A percentile compares a stretch with the other conserved stretches of the same genome.
phyloP scores from a whole-genome alignment of 2,113 vertebrate species.

The Chauna torquata region DNA sequence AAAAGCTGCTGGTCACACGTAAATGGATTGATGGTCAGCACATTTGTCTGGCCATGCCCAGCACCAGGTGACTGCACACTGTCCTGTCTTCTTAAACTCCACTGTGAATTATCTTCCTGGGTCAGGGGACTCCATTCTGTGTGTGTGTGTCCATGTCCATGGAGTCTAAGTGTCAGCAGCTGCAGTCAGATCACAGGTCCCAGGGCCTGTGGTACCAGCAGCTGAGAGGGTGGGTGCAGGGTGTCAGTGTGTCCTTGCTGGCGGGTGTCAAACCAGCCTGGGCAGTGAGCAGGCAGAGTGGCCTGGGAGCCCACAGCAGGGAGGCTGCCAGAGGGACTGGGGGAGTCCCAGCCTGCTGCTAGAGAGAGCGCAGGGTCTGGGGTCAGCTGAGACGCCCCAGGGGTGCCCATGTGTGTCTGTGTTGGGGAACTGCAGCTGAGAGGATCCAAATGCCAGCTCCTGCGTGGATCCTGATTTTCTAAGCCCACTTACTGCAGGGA shows the following conservation, averaged over 20 bases:
- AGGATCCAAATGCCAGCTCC: neutral
- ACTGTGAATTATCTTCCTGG: neutral
- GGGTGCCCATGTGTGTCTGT: neutral
- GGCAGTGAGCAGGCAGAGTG: neutral
- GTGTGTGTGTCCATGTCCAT: neutral
- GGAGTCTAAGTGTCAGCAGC: neutral
- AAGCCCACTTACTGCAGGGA: neutral
- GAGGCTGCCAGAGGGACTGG: neutral
- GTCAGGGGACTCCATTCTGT: neutral
- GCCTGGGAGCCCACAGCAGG: neutral
- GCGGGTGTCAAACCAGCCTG: neutral
- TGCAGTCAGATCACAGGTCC: neutral
- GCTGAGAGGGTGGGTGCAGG: neutral
- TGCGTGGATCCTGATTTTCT: neutral
- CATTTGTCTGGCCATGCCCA: neutral
- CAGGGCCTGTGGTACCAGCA: neutral
- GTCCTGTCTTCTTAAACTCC: neutral
- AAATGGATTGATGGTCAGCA: neutral
- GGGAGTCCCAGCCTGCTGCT: too few relatives aligned
- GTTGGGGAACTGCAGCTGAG: neutral
- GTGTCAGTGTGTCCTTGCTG: neutral
- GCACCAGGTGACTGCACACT: accelerated
- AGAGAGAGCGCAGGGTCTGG: accelerated
- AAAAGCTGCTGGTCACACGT: neutral
- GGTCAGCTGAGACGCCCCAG: neutral